These are phyloP conservation scores for Tamandua tetradactyla DNA, from an alignment of 2,797 vertebrate genomes.

Conservation along the genomic window DNA sequence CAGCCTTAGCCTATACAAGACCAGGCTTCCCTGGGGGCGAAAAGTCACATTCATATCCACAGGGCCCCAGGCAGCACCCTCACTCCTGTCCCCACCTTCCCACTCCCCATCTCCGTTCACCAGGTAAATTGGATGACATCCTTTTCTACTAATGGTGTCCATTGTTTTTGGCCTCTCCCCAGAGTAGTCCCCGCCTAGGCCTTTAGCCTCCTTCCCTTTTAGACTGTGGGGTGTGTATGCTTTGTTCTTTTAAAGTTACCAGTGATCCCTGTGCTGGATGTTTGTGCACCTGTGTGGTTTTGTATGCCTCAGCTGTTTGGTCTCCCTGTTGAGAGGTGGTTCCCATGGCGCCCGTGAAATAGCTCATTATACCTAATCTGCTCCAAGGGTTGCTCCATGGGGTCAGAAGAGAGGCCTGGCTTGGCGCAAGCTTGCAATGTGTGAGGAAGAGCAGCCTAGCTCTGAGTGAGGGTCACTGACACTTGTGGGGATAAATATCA, in stretches of 20 bases:
- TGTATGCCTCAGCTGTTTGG: not conserved
- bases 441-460: not conserved
- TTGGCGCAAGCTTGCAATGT: rapidly evolving
- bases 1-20: no score
- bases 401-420: not conserved
- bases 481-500: no score
- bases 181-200: no score
- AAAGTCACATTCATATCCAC: not conserved
- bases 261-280: rapidly evolving
- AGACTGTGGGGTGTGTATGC: not conserved
- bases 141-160: not conserved
- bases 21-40: not conserved
- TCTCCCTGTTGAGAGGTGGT: not conserved
- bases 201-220: not conserved
- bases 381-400: not conserved
- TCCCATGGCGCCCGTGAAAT: not conserved
- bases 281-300: not conserved
- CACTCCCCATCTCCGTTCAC: no score
- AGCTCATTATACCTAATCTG: not conserved
- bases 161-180: not conserved
- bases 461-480: not conserved
- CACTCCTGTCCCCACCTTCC: no score
- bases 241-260: not conserved
- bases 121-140: rapidly evolving
- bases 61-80: not conserved